These are phyloP conservation scores for Hermaeophaga mercurialis DNA, from an alignment of 2,888 invertebrate species.

Conservation along the genomic window DNA sequence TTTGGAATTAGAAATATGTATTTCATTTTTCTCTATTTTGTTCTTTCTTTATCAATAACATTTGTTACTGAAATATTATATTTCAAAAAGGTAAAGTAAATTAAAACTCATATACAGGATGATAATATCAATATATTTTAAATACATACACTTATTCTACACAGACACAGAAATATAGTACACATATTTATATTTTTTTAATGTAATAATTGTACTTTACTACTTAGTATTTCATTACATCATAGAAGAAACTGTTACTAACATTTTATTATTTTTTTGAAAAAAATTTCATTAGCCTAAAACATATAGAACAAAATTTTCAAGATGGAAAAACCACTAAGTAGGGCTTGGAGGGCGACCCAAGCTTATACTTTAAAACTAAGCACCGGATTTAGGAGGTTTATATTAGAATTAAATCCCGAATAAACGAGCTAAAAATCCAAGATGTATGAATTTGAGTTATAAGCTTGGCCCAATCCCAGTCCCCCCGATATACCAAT, in stretches of 20 bases:
- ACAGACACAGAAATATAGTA: constrained; percentile 35
- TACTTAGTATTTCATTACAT: constrained; percentile 15
- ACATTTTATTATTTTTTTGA: constrained; percentile 6
- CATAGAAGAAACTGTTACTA: constrained; percentile 11
- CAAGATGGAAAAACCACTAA: too few species aligned
- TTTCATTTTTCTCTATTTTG: constrained; percentile 19
- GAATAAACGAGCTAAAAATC: too few species aligned
- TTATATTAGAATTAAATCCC: too few species aligned
- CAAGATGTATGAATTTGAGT: too few species aligned
- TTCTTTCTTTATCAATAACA: too few species aligned
- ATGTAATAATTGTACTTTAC: constrained; percentile 23
- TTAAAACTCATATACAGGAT: background rate
- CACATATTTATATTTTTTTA: constrained; percentile 34
- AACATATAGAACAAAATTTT: constrained; percentile 4
- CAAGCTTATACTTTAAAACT: too few species aligned
- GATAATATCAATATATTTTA: constrained; percentile 30
- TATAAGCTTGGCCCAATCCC: too few species aligned
- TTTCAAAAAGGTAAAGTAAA: background rate
- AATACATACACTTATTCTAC: constrained; percentile 36
- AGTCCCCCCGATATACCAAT: too few species aligned
- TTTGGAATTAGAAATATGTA: background rate
- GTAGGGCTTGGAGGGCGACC: too few species aligned
- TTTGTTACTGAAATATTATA: too few species aligned
- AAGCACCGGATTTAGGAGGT: too few species aligned
- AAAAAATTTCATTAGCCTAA: constrained; percentile 3